phyloP scores from a whole-genome alignment of 1,140 invertebrate species.

The Diachasma alloeum region DNA sequence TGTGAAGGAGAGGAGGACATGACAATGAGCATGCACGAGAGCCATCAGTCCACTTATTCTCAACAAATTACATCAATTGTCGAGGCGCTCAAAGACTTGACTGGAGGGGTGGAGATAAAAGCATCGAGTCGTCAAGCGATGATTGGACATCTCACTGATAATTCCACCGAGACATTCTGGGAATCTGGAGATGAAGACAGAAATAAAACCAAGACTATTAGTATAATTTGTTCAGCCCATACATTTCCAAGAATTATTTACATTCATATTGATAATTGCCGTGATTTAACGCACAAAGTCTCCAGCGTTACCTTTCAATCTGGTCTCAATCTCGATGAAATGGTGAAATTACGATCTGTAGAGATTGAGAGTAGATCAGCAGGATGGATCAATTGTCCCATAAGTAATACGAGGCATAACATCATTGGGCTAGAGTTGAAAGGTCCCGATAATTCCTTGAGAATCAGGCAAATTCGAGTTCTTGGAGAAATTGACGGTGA shows the following conservation, averaged over 20 bases:
- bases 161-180: constrained; percentile 98
- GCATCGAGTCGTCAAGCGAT: constrained; percentile 93
- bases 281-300: constrained; percentile 91
- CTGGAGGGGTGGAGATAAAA: constrained; percentile 79
- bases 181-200: constrained; percentile 97
- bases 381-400: constrained; percentile 87
- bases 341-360: constrained; percentile 79
- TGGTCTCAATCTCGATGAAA: constrained; percentile 81
- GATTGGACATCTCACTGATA: constrained; percentile 90
- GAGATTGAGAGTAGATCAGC: constrained; percentile 84
- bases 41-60: constrained; percentile 64
- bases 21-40: constrained; percentile 70
- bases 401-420: constrained; percentile 68
- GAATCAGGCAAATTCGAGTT: constrained; percentile 83
- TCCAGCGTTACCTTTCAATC: constrained; percentile 82
- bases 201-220: constrained; percentile 87
- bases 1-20: constrained; percentile 81
- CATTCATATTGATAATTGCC: constrained; percentile 92
- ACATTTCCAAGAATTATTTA: constrained; percentile 76
- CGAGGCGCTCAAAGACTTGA: constrained; percentile 78
- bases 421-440: constrained; percentile 85
- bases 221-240: constrained; percentile 66
- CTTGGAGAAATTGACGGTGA: constrained; percentile 70
- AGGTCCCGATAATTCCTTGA: constrained; percentile 88
- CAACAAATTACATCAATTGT: constrained; percentile 68